A percentile compares a stretch with the other conserved stretches of the same genome.
These are phyloP conservation scores for Hydractinia echinata DNA, from an alignment of 30 jellyfish, hydroid and myxozoan species.

Conservation along the genomic window DNA sequence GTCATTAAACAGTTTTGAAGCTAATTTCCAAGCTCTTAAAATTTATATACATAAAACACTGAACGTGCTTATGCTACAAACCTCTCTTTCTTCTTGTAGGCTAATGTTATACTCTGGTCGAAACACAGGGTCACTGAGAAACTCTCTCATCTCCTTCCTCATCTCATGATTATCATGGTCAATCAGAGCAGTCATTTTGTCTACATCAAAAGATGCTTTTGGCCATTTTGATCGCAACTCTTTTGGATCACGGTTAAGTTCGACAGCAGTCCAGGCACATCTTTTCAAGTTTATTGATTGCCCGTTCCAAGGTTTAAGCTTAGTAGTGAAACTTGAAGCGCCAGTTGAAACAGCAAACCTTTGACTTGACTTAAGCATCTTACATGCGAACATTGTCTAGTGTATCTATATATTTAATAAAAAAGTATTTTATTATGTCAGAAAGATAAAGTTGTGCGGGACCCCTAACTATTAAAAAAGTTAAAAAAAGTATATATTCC, in stretches of 20 bases:
- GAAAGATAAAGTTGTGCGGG: too few species aligned
- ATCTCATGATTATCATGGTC: constrained; percentile 88
- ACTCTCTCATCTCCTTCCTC: constrained; percentile 70
- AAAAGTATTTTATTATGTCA: too few species aligned
- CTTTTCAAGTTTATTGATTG: not conserved
- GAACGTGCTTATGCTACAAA: not conserved
- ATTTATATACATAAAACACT: too few species aligned
- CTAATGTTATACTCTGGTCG: constrained; percentile 74
- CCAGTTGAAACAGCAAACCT: not conserved
- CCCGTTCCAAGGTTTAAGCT: not conserved
- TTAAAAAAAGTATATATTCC: too few species aligned
- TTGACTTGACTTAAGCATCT: not conserved
- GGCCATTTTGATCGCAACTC: constrained; percentile 77
- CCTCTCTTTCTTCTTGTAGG: constrained; percentile 70
- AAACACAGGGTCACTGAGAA: constrained; percentile 84
- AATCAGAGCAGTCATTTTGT: constrained; percentile 51
- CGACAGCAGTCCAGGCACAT: constrained; percentile 37
- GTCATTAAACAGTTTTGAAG: too few species aligned
- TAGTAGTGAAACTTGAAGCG: not conserved
- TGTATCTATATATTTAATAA: not conserved
- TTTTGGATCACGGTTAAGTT: constrained; percentile 43
- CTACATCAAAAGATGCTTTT: constrained; percentile 47
- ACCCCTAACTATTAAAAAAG: too few species aligned
- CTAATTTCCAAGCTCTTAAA: too few species aligned
- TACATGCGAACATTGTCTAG: constrained; percentile 6